Evolutionary conservation across 2,113 vertebrate species (phyloP), one percentile per base, ranked within the genome.

Genomic region (Mellivora capensis): DNA sequence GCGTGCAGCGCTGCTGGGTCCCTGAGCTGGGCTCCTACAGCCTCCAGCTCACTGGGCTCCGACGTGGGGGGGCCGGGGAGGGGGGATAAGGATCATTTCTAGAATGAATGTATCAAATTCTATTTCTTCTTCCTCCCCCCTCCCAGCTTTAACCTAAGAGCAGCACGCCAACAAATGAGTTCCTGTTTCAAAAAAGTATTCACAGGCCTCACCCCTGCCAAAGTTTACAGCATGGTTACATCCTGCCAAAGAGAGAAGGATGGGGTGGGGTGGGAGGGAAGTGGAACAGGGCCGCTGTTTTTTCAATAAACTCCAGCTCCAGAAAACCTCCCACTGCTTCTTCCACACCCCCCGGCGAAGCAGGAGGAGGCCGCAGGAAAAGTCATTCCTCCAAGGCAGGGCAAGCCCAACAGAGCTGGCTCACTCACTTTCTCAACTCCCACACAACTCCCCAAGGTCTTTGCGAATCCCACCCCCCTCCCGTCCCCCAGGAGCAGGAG

Each of bases 141-240:
- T 29, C 6, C 57, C 95, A 95, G 67, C 88, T 97, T 89, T 91
- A 97, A 95, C 96, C 93, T 87, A 76, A 85, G 44, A 97, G 61
- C 64, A 92, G 88, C 83, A 80, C 71, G 95, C 95, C 87, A 96
- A 52, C n/a, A 37, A 98, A 79, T 17, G 4, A 91, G 69, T 96
- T 94, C 95, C 86, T 91, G 61, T 97, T 98, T 97, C 84, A 96
- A 44, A 96, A 94, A 94, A 97, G 61, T 44, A 83, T 98, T 96
- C 92, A 92, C 94, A 96, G 88, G 69, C 93, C 96, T 74, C 80
- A 82, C 80, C 67, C 64, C 87, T 96, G 97, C 98, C 98, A 98
- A 98, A 97, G 97, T 98, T 98, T 97, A 96, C 92, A 96, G 80
- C 95, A 84, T 44, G 91, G 92, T 91, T 98, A 84, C 52, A 97